These are phyloP conservation scores for Macrotrachela quadricornifera DNA, from an alignment of 1,140 invertebrate genomes.

Conservation along the genomic window DNA sequence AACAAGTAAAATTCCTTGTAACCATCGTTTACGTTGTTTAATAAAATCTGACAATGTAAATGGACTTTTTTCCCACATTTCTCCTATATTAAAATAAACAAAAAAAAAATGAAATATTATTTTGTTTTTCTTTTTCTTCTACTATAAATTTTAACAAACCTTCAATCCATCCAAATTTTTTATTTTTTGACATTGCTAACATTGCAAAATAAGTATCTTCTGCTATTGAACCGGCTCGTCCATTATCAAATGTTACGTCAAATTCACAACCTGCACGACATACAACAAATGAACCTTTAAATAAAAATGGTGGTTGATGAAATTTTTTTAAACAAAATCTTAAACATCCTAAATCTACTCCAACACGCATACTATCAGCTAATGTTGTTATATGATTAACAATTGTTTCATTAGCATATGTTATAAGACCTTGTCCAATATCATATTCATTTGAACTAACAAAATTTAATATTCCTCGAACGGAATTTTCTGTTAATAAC, in stretches of 20 bases:
- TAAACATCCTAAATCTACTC: conserved; percentile 70
- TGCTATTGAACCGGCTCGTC: conserved; percentile 78
- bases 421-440: conserved; percentile 90
- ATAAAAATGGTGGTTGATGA: conserved; percentile 81
- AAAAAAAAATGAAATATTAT: conserved; percentile 68
- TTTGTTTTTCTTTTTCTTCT: too few relatives aligned
- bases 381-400: conserved; percentile 91
- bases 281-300: conserved; percentile 46
- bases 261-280: conserved; percentile 62
- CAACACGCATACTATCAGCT: conserved; percentile 81
- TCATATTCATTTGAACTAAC: conserved; percentile 75
- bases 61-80: conserved; percentile 93
- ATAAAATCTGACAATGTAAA: conserved; percentile 82
- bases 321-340: conserved; percentile 74
- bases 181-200: conserved; percentile 43
- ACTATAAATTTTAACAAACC: conserved; percentile 31
- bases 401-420: conserved; percentile 81
- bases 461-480: conserved; percentile 74
- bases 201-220: conserved; percentile 92
- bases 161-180: conserved; percentile 28
- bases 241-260: conserved; percentile 78
- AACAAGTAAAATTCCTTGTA: conserved; percentile 79
- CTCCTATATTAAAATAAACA: conserved; percentile 62
- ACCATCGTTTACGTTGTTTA: conserved; percentile 82
- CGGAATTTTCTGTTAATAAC: conserved; percentile 68